Base-by-base conservation (phyloP, 1,140 invertebrate species). In the Nylanderia fulva region DNA sequence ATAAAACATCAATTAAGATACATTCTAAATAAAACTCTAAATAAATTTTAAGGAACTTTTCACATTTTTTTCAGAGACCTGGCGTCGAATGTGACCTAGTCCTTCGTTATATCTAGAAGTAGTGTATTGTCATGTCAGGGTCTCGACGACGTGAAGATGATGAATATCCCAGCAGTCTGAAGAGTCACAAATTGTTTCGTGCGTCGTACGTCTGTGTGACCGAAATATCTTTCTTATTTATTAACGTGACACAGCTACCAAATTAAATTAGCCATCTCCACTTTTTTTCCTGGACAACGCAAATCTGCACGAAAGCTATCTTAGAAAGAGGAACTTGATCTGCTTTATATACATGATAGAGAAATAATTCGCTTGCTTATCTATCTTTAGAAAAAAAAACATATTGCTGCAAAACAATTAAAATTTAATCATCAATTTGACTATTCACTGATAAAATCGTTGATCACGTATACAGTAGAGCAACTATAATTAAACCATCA, bases 401-500 rank as follows among this genome's bases (percentile, higher is more conserved):
- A 29, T n/a, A 69, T 45, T 33, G 24, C 27, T 72, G 6, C 4
- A 68, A 58, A n/a, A 27, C 8, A n/a, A 33, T 52, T 80, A 72
- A 80, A 80, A 71, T 52, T 64, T n/a, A 0, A 18, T 15, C 5
- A 39, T 56, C 5, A n/a, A 54, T 3, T 21, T 2, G 2, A 45
- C 36, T 2, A 71, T 36, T 69, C 21, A 42, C 18, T 27, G 21
- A 82, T 60, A 71, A 71, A 45, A 66, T 18, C 21, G 8, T 45
- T 29, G 18, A 68, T 60, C 36, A 56, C 33, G 7, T 52, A 27
- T 9, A 39, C 24, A 39, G 42, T 36, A 39, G 8, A 77, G n/a
- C 21, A 82, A 15, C 33, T 75, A 80, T 92, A 93, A 94, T 93
- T 92, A 93, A 93, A 90, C 86, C 91, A 91, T 93, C 90, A 93